These are phyloP conservation scores for Bos indicus DNA, from an alignment of 2,113 vertebrate genomes.

Conservation along the genomic window DNA sequence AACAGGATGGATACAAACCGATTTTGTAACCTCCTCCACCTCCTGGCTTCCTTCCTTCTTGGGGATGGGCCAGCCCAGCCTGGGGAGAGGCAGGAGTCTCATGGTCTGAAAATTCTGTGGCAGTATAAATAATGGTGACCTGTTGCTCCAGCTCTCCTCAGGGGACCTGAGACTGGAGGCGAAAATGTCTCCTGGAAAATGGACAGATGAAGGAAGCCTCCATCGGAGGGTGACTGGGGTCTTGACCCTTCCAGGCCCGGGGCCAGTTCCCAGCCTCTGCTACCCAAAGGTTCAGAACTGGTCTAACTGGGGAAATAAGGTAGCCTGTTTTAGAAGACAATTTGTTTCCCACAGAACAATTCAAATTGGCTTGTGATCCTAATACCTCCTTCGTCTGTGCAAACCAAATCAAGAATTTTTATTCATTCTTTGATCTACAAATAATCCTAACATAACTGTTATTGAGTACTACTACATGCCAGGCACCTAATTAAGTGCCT, in stretches of 20 bases:
- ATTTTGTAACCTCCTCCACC: constrained; percentile 62
- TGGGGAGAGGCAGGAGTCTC: constrained; percentile 60
- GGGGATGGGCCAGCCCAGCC: constrained; percentile 42
- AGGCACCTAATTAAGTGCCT: neutral
- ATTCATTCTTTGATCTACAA: constrained; percentile 19
- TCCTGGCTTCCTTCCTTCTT: constrained; percentile 59
- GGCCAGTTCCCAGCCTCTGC: neutral
- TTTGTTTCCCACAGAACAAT: neutral
- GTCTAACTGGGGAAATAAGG: neutral
- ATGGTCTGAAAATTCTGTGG: constrained; percentile 70
- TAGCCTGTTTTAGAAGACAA: neutral
- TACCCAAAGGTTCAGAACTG: neutral
- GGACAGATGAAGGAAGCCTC: neutral
- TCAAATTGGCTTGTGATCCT: neutral
- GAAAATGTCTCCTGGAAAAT: constrained; percentile 32
- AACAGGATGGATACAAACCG: constrained; percentile 64
- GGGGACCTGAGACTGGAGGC: constrained; percentile 14
- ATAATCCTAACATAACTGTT: neutral
- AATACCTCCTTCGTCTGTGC: neutral
- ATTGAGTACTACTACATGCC: neutral
- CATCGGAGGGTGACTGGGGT: rapidly evolving
- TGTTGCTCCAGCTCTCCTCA: constrained; percentile 61
- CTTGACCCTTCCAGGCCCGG: neutral
- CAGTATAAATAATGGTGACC: constrained; percentile 54
- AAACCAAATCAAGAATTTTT: constrained; percentile 10